Conservation (phyloP, 2,888 invertebrate genomes). For the Himalopsyche japonica region DNA sequence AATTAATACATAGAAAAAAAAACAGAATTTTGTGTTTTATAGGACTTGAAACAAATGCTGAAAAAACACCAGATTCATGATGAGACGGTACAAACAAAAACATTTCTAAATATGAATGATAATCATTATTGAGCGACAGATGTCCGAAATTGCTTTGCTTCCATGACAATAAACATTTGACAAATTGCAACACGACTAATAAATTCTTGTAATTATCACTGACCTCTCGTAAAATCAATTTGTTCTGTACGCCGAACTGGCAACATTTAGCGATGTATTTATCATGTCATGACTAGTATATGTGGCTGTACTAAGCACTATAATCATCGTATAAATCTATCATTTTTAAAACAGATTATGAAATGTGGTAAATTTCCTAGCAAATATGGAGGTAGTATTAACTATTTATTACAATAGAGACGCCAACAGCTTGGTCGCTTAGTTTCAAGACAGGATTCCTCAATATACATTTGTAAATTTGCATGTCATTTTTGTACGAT, state of each 20-base stretch:
- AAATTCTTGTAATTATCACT: background rate
- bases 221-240: background rate
- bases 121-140: constrained; percentile 7
- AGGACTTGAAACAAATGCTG: background rate
- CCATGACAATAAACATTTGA: constrained; percentile 8
- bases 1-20: too few species aligned
- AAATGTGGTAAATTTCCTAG: background rate
- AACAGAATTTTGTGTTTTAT: too few species aligned
- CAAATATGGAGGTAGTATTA: background rate
- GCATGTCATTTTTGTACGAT: too few species aligned
- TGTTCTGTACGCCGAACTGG: background rate
- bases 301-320: background rate
- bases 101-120: background rate
- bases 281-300: background rate
- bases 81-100: too few species aligned
- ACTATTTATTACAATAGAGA: background rate
- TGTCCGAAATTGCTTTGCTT: constrained; percentile 12
- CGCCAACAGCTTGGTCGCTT: background rate
- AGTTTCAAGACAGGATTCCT: too few species aligned
- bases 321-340: background rate
- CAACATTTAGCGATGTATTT: background rate
- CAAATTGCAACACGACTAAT: background rate
- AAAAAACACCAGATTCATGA: too few species aligned
- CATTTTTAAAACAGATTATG: background rate
- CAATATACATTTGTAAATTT: too few species aligned